Conservation (phyloP, 1,140 invertebrate species). For the Hermetia illucens region DNA sequence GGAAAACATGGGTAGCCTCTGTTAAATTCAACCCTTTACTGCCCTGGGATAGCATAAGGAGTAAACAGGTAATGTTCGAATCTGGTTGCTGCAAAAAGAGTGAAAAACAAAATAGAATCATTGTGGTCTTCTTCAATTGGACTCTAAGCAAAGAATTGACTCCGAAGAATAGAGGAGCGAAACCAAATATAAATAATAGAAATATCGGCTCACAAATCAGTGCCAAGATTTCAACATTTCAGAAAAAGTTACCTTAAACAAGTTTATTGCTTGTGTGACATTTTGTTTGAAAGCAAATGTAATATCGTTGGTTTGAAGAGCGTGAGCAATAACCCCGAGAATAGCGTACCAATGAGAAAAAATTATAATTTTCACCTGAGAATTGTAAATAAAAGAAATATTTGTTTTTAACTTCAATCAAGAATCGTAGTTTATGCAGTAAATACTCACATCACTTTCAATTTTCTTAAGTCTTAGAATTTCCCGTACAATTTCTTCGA, state of each 20-base stretch:
- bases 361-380: conserved; percentile 46
- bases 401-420: neutral
- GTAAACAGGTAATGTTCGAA: conserved; percentile 41
- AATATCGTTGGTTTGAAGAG: conserved; percentile 46
- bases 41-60: conserved; percentile 52
- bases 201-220: neutral
- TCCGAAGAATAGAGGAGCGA: too few relatives aligned
- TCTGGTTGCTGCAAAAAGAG: conserved; percentile 21
- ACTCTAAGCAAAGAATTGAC: too few relatives aligned
- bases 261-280: conserved; percentile 33
- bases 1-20: conserved; percentile 64
- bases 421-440: neutral
- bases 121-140: too few relatives aligned
- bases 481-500: conserved; percentile 47
- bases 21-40: conserved; percentile 66
- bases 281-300: too few relatives aligned
- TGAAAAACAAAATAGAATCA: too few relatives aligned
- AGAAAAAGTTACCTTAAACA: conserved; percentile 37
- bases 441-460: conserved; percentile 32
- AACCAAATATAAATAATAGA: conserved; percentile 4
- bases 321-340: conserved; percentile 42
- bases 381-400: too few relatives aligned
- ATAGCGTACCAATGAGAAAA: conserved; percentile 59
- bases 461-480: conserved; percentile 40
- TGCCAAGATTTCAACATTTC: conserved; percentile 1